Evolutionary conservation across 2,888 invertebrate species (phyloP).

Genomic region (Cabera pusaria): DNA sequence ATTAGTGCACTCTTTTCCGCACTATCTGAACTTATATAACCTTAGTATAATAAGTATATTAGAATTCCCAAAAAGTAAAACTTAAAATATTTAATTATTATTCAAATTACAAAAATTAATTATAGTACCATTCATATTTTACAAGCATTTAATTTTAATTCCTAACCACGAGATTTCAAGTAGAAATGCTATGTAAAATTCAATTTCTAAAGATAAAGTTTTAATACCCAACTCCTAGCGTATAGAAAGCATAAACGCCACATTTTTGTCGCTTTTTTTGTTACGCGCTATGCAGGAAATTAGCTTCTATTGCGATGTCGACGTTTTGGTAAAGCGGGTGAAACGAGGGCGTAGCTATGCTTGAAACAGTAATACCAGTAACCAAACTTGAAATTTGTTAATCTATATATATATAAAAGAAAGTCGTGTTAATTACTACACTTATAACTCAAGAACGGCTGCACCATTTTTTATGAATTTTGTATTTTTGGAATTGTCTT

Average conservation of each 20-base stretch:
- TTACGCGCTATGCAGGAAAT: conserved; percentile 80
- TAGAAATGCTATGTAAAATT: conserved; percentile 25
- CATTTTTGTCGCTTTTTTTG: conserved; percentile 74
- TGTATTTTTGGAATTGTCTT: too few relatives aligned
- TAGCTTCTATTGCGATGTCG: conserved; percentile 83
- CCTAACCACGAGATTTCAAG: conserved; percentile 1
- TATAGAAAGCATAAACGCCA: conserved; percentile 61
- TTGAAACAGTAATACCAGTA: conserved; percentile 13
- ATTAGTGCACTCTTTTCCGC: conserved; percentile 54
- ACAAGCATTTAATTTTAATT: neutral
- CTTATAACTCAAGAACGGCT: too few relatives aligned
- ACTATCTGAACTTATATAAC: conserved; percentile 38
- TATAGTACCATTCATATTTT: neutral
- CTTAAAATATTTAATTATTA: too few relatives aligned
- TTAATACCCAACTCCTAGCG: conserved; percentile 46
- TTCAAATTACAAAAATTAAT: too few relatives aligned
- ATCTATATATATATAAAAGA: too few relatives aligned
- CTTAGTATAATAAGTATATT: conserved; percentile 18
- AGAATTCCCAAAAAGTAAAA: conserved; percentile 3
- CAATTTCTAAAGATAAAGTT: conserved; percentile 51
- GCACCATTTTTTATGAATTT: too few relatives aligned
- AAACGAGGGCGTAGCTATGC: conserved; percentile 63
- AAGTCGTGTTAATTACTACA: too few relatives aligned
- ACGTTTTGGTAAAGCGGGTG: conserved; percentile 79
- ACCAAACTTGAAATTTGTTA: too few relatives aligned